Conservation (phyloP, 1,140 invertebrate genomes). For the Conus betulinus region DNA sequence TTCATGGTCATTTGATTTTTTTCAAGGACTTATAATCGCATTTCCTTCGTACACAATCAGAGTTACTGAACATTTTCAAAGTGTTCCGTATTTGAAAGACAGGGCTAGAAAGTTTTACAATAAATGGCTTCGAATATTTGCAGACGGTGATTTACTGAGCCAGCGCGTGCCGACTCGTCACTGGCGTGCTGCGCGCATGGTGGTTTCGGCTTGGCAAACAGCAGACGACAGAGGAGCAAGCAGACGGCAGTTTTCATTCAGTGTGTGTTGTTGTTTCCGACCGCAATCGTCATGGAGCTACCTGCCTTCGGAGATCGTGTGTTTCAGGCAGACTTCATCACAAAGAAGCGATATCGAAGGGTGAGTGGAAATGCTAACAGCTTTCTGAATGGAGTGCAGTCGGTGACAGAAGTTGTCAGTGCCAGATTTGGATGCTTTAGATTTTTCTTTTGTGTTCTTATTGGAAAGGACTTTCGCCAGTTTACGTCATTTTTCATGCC, state of each 20-base stretch:
- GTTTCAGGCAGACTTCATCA: constrained; percentile 58
- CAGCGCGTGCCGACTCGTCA: constrained; percentile 1
- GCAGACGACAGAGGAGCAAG: constrained; percentile 28
- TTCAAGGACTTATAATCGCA: too few relatives aligned
- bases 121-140: neutral
- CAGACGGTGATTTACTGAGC: constrained; percentile 16
- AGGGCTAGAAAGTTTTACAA: too few relatives aligned
- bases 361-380: constrained; percentile 35
- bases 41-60: too few relatives aligned
- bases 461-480: neutral
- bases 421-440: neutral
- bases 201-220: neutral
- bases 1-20: too few relatives aligned
- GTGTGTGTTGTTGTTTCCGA: constrained; percentile 25
- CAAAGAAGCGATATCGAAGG: constrained; percentile 54
- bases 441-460: neutral
- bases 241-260: constrained; percentile 5
- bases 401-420: neutral
- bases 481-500: neutral
- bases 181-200: constrained; percentile 15
- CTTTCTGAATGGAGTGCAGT: neutral
- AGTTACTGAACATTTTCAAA: too few relatives aligned
- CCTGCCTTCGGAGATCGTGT: constrained; percentile 47
- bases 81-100: too few relatives aligned
- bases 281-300: constrained; percentile 37